Percentiles rank a stretch among this genome's conserved stretches.
Conservation (phyloP, 2,888 invertebrate species). For the Mesorhabditis belari region DNA sequence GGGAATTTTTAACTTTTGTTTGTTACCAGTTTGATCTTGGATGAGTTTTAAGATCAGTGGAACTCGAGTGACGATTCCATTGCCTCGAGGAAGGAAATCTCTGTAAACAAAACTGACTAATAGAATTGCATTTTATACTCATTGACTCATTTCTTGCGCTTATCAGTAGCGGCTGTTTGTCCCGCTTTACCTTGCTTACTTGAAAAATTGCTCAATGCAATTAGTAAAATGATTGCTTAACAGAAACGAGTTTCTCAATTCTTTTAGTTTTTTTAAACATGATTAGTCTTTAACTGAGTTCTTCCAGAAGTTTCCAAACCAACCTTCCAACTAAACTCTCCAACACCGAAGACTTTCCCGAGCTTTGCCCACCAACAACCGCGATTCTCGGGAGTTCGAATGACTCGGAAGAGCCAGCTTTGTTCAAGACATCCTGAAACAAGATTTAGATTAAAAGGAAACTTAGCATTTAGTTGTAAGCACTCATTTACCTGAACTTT, state of each 20-base stretch:
- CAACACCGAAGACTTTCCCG: slow-evolving; percentile 95
- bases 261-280: slow-evolving; percentile 79
- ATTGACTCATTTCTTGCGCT: too few relatives aligned
- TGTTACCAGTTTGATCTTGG: slow-evolving; percentile 50
- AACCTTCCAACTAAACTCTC: slow-evolving; percentile 98
- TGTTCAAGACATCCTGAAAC: slow-evolving; percentile 95
- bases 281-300: slow-evolving; percentile 99
- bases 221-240: too few relatives aligned
- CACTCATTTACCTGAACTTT: too few relatives aligned
- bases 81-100: slow-evolving; percentile 52
- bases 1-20: slow-evolving; percentile 76
- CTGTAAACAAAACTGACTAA: too few relatives aligned
- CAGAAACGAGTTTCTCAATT: too few relatives aligned
- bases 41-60: slow-evolving; percentile 55
- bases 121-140: too few relatives aligned
- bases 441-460: too few relatives aligned
- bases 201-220: too few relatives aligned
- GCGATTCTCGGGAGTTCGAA: slow-evolving; percentile 99
- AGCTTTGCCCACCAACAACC: slow-evolving; percentile 97
- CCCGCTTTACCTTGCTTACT: too few relatives aligned
- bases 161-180: too few relatives aligned
- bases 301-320: slow-evolving; percentile 55
- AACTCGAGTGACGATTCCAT: slow-evolving; percentile 58
- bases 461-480: too few relatives aligned
- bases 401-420: slow-evolving; percentile 93